Base-by-base conservation (phyloP, 2,113 vertebrate species). In the Alethe diademata region DNA sequence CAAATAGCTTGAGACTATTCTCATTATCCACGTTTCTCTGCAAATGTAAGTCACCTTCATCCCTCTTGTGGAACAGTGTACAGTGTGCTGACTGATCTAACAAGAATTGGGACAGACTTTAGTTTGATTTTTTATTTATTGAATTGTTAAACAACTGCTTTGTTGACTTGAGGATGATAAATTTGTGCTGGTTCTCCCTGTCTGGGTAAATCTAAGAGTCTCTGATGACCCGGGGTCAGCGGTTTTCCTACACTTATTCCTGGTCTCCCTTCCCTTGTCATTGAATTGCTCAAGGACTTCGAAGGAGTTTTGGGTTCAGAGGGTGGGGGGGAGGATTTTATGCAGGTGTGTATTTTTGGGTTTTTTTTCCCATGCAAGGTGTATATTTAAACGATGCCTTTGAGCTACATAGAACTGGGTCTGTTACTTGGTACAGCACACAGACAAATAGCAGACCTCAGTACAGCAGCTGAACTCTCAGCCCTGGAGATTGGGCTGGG, bases 271-370 rank as follows among this genome's bases (percentile, higher is more conserved):
- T 71, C 18, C n/a, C 13, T 79, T 60, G 42, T 43, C 9, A 7
- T 2, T 24, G 40, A 38, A 45, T 76, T 86, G 50, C 69, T 36
- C 0, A 4, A 88, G 23, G 47, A 45, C 24, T 71, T 71, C 5
- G 13, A 73, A 69, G 60, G n/a, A 79, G 24, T 69, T 70, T 51
- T 9, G 29, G 12, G 12, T 17, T 26, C 35, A 17, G 11, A 28
- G 73, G 18, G 4, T 19, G 8, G 8, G 56, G 33, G 6, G 5
- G 1, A 2, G 19, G 7, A 36, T 26, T 61, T 57, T 56, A 7
- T 29, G 57, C 9, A 19, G 8, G 5, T 23, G 7, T 19, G 6
- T 29, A 11, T 1, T 60, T 67, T 50, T 26, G 5, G 14, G 0
- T 11, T 11, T 4, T 29, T n/a, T 67, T 64, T 78, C 40, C 29